Evolutionary conservation across 2,888 invertebrate species (phyloP).

Genomic region (Sminthurinus aureus): DNA sequence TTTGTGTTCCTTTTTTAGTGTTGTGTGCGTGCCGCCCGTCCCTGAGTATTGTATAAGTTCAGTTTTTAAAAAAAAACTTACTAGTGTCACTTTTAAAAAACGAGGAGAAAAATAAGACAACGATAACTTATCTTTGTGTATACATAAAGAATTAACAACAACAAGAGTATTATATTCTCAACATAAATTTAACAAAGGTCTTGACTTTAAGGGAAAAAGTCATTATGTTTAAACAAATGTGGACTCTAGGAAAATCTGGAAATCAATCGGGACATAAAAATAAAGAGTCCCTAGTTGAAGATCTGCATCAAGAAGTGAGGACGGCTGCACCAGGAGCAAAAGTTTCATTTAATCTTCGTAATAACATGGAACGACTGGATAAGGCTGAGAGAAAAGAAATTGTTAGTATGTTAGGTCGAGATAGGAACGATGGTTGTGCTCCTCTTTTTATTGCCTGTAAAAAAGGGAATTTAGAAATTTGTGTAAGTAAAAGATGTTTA

Average conservation of each 20-base stretch:
- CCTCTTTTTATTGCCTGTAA: slow-evolving; percentile 82
- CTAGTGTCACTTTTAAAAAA: no score
- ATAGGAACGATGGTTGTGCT: slow-evolving; percentile 73
- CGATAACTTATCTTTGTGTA: no score
- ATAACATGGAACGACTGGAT: slow-evolving; percentile 69
- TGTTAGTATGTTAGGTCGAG: slow-evolving; percentile 67
- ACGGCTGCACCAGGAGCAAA: slow-evolving; percentile 73
- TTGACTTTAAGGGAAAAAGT: not conserved
- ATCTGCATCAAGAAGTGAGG: slow-evolving; percentile 56
- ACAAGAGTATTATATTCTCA: no score
- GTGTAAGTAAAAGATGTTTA: no score
- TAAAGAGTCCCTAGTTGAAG: slow-evolving; percentile 56
- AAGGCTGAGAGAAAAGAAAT: slow-evolving; percentile 72
- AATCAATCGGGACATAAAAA: slow-evolving; percentile 37
- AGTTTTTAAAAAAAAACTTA: no score
- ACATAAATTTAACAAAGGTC: no score
- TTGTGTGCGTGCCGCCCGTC: no score
- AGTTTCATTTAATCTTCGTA: slow-evolving; percentile 68
- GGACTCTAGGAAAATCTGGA: slow-evolving; percentile 54
- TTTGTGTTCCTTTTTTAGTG: no score
- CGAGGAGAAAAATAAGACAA: no score
- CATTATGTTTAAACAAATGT: slow-evolving; percentile 59
- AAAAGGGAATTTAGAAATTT: slow-evolving; percentile 81
- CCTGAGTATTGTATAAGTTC: no score
- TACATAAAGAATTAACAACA: no score